phyloP scores from a whole-genome alignment of 2,888 invertebrate species.

The Silvanus unidentatus region DNA sequence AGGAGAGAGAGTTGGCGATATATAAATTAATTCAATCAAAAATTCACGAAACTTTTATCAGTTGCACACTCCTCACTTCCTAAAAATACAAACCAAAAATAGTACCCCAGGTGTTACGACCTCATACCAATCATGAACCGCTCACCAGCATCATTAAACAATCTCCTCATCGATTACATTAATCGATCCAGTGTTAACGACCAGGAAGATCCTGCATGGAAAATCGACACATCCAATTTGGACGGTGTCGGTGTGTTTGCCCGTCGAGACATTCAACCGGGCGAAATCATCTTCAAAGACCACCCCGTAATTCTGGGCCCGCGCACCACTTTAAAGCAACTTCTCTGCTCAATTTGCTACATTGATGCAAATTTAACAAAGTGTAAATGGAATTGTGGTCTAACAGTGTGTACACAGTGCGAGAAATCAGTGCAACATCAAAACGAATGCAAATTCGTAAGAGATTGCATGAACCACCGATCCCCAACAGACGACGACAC shows the following conservation, averaged over 20 bases:
- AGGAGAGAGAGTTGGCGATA: too few species aligned
- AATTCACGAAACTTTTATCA: too few species aligned
- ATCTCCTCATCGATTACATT: conserved; percentile 22
- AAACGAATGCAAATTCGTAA: conserved; percentile 60
- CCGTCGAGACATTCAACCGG: conserved; percentile 56
- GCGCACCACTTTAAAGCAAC: conserved; percentile 52
- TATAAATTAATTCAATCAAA: too few species aligned
- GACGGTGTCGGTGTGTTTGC: conserved; percentile 71
- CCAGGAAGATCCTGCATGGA: conserved; percentile 50
- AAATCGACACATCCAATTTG: conserved; percentile 53
- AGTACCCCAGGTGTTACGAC: too few species aligned
- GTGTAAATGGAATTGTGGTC: conserved; percentile 60
- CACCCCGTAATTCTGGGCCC: conserved; percentile 66
- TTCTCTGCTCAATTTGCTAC: conserved; percentile 50
- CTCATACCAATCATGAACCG: too few species aligned
- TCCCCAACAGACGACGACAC: not conserved
- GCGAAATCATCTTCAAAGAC: conserved; percentile 68
- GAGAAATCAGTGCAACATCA: conserved; percentile 54
- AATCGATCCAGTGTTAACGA: conserved; percentile 5
- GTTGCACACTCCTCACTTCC: too few species aligned
- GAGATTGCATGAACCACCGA: conserved; percentile 39
- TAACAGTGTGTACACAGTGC: conserved; percentile 50
- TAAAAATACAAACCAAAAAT: too few species aligned
- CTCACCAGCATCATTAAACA: conserved; percentile 17
- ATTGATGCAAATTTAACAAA: conserved; percentile 41